These are phyloP conservation scores for Amphiprion clarkii DNA, from an alignment of 2,797 vertebrate species.

Conservation along the genomic window DNA sequence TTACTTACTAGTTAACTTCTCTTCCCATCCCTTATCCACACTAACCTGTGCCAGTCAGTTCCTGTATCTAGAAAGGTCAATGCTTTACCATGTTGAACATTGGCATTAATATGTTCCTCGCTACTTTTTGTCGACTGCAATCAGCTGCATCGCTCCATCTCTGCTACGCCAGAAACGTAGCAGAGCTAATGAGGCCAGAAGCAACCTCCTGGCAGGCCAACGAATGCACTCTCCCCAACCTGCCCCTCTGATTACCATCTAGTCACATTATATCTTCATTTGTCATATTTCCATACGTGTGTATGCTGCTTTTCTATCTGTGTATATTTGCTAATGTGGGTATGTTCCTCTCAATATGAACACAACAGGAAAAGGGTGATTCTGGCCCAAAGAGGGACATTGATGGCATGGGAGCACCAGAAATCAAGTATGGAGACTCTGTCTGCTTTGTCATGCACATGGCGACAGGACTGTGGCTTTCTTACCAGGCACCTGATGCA, in stretches of 20 bases:
- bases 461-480: constrained; percentile 94
- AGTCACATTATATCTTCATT: constrained; percentile 47
- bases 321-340: constrained; percentile 14
- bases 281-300: constrained; percentile 26
- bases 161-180: constrained; percentile 51
- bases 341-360: constrained; percentile 38
- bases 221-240: constrained; percentile 35
- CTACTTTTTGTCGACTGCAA: constrained; percentile 57
- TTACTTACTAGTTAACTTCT: not conserved
- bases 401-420: constrained; percentile 96
- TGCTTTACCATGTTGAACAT: constrained; percentile 52
- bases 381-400: constrained; percentile 92
- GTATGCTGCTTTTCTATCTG: not conserved
- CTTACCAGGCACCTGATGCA: constrained; percentile 95
- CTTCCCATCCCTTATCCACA: not conserved
- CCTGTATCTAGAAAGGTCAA: constrained; percentile 54
- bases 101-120: constrained; percentile 56
- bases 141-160: constrained; percentile 60
- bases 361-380: constrained; percentile 93
- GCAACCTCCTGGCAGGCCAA: constrained; percentile 39
- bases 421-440: constrained; percentile 98
- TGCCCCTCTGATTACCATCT: constrained; percentile 46
- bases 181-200: constrained; percentile 64
- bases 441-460: constrained; percentile 96
- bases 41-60: constrained; percentile 14